Conservation (phyloP, 1,140 invertebrate genomes). For the Rhopalosiphum padi region DNA sequence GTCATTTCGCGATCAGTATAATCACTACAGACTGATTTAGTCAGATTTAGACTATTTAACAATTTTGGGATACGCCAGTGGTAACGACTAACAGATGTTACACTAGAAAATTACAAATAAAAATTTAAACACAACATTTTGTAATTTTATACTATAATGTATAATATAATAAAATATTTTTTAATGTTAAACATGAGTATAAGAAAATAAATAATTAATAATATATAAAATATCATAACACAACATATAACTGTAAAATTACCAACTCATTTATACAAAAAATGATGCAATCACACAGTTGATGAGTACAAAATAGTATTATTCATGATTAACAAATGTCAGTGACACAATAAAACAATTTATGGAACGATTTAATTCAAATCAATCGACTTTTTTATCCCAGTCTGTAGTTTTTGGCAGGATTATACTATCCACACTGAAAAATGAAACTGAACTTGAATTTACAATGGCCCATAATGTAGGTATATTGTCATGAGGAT, state of each 20-base stretch:
- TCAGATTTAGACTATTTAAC: no score
- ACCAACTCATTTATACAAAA: not conserved
- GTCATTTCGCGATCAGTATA: no score
- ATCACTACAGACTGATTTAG: no score
- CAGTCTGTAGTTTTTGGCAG: conserved; percentile 30
- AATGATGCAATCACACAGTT: not conserved
- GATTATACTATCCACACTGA: conserved; percentile 34
- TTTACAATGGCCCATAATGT: conserved; percentile 48
- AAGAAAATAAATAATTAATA: not conserved
- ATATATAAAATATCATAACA: not conserved
- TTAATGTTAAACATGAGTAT: no score
- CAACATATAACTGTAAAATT: not conserved
- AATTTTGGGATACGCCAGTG: no score
- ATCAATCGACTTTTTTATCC: not conserved
- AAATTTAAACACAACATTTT: no score
- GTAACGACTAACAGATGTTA: no score
- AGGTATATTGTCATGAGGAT: conserved; percentile 8
- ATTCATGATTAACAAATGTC: not conserved
- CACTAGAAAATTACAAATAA: no score
- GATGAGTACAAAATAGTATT: not conserved
- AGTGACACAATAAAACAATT: not conserved
- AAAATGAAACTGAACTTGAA: conserved; percentile 45
- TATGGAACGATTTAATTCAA: not conserved
- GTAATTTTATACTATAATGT: no score
- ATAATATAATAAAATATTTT: no score